phyloP scores from a whole-genome alignment of 2,113 vertebrate genomes.

The Odobenus rosmarus region DNA sequence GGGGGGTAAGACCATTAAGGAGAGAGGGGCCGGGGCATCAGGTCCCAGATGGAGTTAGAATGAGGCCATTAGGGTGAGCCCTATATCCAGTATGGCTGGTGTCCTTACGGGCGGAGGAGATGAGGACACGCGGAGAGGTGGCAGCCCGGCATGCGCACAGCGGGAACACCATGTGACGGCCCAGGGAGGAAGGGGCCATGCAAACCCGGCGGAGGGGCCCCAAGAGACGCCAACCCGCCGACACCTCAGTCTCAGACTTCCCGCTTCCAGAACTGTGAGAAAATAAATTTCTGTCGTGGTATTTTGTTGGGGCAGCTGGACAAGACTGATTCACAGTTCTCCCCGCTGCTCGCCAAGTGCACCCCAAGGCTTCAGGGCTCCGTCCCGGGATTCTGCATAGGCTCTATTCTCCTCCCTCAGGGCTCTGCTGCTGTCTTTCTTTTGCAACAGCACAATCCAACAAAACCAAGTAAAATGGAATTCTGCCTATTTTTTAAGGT shows the following conservation, averaged over 20 bases:
- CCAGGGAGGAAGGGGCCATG: rapidly evolving
- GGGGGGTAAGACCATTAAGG: neutral
- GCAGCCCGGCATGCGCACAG: rapidly evolving
- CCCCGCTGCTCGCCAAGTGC: rapidly evolving
- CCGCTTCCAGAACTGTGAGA: neutral
- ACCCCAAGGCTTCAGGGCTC: neutral
- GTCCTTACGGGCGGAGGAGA: neutral
- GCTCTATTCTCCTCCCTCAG: neutral
- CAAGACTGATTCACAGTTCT: neutral
- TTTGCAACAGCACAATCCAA: neutral
- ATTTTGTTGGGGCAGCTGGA: neutral
- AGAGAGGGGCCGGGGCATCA: too few species aligned
- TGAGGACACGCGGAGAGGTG: rapidly evolving
- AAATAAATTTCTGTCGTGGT: neutral
- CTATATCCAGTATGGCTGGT: neutral
- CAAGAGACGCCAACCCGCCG: neutral
- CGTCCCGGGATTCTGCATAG: rapidly evolving
- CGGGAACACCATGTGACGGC: rapidly evolving
- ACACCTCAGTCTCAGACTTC: neutral
- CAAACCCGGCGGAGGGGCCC: neutral
- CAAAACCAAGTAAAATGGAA: neutral
- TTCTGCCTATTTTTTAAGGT: neutral
- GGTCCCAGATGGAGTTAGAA: neutral
- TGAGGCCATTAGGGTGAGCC: neutral
- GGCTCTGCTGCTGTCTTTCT: neutral